phyloP scores from a whole-genome alignment of 2,797 vertebrate genomes.

The Melanotaenia parkinsoni region DNA sequence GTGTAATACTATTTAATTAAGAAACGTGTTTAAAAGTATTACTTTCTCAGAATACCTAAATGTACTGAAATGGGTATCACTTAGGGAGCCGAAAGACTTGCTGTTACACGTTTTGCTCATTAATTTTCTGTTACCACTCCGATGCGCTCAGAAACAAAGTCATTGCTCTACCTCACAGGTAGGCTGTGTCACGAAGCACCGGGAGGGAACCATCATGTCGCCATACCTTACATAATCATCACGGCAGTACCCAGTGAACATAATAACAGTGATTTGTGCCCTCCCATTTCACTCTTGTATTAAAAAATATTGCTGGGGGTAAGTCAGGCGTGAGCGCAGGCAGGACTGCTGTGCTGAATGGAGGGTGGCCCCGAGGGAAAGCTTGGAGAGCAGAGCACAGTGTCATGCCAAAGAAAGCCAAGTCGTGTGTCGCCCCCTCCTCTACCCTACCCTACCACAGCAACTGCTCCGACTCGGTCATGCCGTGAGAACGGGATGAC shows the following conservation, averaged over 20 bases:
- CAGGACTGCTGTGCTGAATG: constrained; percentile 64
- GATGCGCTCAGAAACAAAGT: constrained; percentile 63
- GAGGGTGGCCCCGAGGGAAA: constrained; percentile 71
- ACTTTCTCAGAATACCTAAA: constrained; percentile 46
- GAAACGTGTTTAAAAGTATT: constrained; percentile 26
- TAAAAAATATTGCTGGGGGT: constrained; percentile 81
- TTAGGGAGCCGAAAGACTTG: constrained; percentile 56
- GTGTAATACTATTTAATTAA: constrained; percentile 22
- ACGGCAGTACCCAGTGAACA: constrained; percentile 69
- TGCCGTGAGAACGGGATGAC: constrained; percentile 77
- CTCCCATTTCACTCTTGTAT: constrained; percentile 77
- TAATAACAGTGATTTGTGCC: constrained; percentile 83
- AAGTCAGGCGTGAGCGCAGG: constrained; percentile 73
- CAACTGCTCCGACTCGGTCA: constrained; percentile 59
- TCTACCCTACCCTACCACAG: not conserved
- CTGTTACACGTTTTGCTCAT: constrained; percentile 65
- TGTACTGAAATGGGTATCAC: constrained; percentile 43
- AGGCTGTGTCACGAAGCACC: constrained; percentile 55
- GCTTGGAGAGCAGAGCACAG: constrained; percentile 72
- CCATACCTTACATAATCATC: constrained; percentile 78
- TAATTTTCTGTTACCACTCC: constrained; percentile 75
- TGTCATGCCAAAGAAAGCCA: constrained; percentile 80
- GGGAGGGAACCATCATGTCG: constrained; percentile 57
- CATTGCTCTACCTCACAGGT: constrained; percentile 61
- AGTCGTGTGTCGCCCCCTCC: constrained; percentile 13